Percentiles rank a stretch among this genome's conserved stretches.
phyloP scores from a whole-genome alignment of 2,888 invertebrate genomes.

The Cheilosia soror region DNA sequence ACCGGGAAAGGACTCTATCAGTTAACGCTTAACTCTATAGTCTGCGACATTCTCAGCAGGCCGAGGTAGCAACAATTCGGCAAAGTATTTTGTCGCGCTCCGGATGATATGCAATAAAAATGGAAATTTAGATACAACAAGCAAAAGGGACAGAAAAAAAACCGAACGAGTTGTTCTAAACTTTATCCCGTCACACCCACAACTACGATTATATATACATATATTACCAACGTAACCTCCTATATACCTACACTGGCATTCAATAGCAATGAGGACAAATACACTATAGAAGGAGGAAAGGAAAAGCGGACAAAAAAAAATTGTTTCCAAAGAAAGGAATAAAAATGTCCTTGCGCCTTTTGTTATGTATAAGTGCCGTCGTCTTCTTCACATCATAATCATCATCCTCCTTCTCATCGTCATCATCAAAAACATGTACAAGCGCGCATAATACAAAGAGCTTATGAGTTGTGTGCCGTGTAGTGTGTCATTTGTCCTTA shows the following conservation, averaged over 20 bases:
- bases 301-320: slow-evolving; percentile 41
- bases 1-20: slow-evolving; percentile 58
- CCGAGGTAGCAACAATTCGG: background rate
- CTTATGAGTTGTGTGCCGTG: slow-evolving; percentile 72
- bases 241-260: slow-evolving; percentile 36
- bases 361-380: slow-evolving; percentile 74
- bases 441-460: slow-evolving; percentile 74
- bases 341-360: slow-evolving; percentile 75
- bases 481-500: slow-evolving; percentile 75
- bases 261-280: slow-evolving; percentile 69
- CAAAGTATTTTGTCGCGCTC: slow-evolving; percentile 62
- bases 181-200: slow-evolving; percentile 39
- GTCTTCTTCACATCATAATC: slow-evolving; percentile 63
- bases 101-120: slow-evolving; percentile 69
- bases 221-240: slow-evolving; percentile 59
- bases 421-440: slow-evolving; percentile 72
- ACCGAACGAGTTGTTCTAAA: slow-evolving; percentile 67
- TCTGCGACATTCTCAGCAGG: slow-evolving; percentile 4
- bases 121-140: slow-evolving; percentile 67
- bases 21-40: slow-evolving; percentile 59
- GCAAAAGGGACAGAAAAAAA: slow-evolving; percentile 10
- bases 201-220: background rate
- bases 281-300: slow-evolving; percentile 29
- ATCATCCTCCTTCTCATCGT: slow-evolving; percentile 44
- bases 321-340: slow-evolving; percentile 60